Conservation (phyloP, 2,888 invertebrate species). For the Coenonympha glycerion region DNA sequence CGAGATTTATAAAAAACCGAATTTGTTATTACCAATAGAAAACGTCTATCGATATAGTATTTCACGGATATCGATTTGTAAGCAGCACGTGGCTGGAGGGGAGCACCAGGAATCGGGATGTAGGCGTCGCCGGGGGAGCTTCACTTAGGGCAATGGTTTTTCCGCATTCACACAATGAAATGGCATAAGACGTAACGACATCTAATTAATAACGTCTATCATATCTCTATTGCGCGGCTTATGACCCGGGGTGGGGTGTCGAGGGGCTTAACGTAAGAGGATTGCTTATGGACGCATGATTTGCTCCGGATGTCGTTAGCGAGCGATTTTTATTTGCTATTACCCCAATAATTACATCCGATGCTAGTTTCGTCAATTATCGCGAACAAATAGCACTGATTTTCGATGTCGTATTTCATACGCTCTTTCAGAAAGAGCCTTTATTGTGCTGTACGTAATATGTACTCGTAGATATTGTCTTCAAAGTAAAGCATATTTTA, state of each 20-base stretch:
- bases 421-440: neutral
- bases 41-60: conserved; percentile 9
- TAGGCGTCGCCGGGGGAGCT: conserved; percentile 41
- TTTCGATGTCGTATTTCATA: conserved; percentile 2
- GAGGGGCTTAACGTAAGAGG: conserved; percentile 65
- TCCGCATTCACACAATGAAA: conserved; percentile 65
- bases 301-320: conserved; percentile 60
- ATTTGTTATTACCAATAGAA: no score
- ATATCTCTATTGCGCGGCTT: conserved; percentile 71
- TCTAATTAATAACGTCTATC: conserved; percentile 75
- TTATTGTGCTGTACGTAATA: neutral
- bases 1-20: no score
- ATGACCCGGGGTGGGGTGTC: conserved; percentile 38
- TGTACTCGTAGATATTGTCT: neutral
- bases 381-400: conserved; percentile 12
- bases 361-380: conserved; percentile 26
- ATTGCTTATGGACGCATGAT: conserved; percentile 67
- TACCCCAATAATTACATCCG: conserved; percentile 38
- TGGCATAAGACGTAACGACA: conserved; percentile 70
- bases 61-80: conserved; percentile 23
- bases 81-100: conserved; percentile 19
- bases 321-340: conserved; percentile 50
- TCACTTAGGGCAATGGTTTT: conserved; percentile 50
- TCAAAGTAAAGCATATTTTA: no score
- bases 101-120: conserved; percentile 9